Base-by-base conservation (phyloP, 1,140 invertebrate species). In the Anoplolepis gracilipes region DNA sequence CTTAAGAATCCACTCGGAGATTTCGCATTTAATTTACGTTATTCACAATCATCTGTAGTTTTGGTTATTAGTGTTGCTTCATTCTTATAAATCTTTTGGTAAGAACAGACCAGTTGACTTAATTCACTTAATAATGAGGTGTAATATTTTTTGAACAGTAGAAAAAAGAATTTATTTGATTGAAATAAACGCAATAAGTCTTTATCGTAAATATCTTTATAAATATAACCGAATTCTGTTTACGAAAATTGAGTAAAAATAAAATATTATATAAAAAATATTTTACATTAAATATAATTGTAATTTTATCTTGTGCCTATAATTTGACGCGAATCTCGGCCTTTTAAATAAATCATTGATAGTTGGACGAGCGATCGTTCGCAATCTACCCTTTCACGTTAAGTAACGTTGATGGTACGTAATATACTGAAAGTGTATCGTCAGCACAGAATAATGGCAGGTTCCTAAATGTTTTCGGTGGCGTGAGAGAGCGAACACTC, bases 361-460 rank as follows among this genome's bases (percentile, higher is more conserved):
- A 7, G 16, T 64, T 84, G 42, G 76, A 64, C 13, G 39, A 76
- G 59, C 42, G 49, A 49, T 53, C 72, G 11, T 42, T 62, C 25
- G 5, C 39, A 39, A 28, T 64, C 42, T 79, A 46, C 39, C 2
- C 33, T 39, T 77, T 49, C 78, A 25, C 53, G 59, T 16, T 22
- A 39, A 30, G 64, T 76, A 84, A 86, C 86, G 82, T 85, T 85
- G 88, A 91, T 70, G 85, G 62, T n/a, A n/a, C 55, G 88, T 90
- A 87, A 91, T 91, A 88, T 85, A 86, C 39, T 55, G 81, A 90
- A 90, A 91, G 82, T 86, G 87, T 91, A 90, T 67, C 75, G 90
- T 91, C 90, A 91, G 88, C 90, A 88, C 85, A 78, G 90, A 89
- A 89, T 89, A 89, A 90, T 90, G 88, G 88, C 57, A 78, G 46